A percentile compares a stretch with the other conserved stretches of the same genome.
Evolutionary conservation across 2,113 vertebrate species (phyloP).

Genomic region (Martes martes): DNA sequence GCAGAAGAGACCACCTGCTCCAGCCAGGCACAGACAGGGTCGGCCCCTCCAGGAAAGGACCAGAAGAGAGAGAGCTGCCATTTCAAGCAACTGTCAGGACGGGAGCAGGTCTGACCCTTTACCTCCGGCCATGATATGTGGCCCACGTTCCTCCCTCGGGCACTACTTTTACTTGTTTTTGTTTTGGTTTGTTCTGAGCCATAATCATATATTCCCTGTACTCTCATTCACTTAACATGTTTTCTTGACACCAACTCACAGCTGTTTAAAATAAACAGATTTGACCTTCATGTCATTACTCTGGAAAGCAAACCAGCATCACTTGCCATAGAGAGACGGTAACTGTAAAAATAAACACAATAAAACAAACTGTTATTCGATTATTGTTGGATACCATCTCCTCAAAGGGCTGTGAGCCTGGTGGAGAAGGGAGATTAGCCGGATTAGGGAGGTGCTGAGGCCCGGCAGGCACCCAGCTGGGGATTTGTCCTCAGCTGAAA

Average conservation of each 20-base stretch:
- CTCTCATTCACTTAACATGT: not conserved
- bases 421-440: not conserved
- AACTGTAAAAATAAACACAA: conserved; percentile 11
- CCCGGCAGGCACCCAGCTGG: not conserved
- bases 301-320: not conserved
- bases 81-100: not conserved
- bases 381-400: not conserved
- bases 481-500: not conserved
- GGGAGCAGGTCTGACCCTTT: not conserved
- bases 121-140: not conserved
- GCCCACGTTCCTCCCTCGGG: not conserved
- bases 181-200: not conserved
- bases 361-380: not conserved
- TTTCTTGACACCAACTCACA: not conserved
- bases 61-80: not conserved
- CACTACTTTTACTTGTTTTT: not conserved
- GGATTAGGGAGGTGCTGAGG: not conserved
- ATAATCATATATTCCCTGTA: not conserved
- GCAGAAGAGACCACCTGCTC: not conserved
- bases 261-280: not conserved
- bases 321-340: not conserved
- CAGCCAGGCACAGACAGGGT: not conserved
- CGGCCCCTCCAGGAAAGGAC: not conserved
- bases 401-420: not conserved
- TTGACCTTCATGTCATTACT: not conserved